phyloP scores from a whole-genome alignment of 2,797 vertebrate genomes.

The Chloroceryle inda region DNA sequence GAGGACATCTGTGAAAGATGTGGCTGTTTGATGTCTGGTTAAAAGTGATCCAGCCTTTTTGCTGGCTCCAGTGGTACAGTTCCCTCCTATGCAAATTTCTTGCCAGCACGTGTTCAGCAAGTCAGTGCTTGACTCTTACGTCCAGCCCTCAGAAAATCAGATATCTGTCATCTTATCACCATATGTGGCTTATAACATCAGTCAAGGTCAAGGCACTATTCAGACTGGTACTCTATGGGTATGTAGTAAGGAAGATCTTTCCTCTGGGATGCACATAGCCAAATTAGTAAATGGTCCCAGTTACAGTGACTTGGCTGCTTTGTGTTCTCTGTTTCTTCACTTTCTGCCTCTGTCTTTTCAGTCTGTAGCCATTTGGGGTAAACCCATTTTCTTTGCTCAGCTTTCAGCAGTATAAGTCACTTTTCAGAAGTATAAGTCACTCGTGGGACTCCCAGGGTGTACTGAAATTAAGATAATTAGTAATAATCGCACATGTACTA shows the following conservation, averaged over 20 bases:
- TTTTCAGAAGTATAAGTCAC: background rate
- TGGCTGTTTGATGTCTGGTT: background rate
- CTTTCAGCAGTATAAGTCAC: background rate
- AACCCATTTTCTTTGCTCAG: background rate
- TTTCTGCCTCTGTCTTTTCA: constrained; percentile 10
- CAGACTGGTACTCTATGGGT: background rate
- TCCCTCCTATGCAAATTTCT: background rate
- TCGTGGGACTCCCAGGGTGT: too few species aligned
- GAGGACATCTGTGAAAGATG: constrained; percentile 1
- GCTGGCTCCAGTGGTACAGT: background rate
- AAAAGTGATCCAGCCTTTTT: constrained; percentile 2
- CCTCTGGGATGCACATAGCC: background rate
- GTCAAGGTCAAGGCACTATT: background rate
- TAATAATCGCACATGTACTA: fast-evolving
- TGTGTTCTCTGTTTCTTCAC: background rate
- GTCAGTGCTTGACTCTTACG: background rate
- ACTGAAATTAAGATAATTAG: background rate
- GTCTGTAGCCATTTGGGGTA: background rate
- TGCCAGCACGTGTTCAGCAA: background rate
- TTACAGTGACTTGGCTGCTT: background rate
- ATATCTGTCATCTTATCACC: background rate
- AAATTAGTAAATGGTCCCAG: background rate
- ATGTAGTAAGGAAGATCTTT: background rate
- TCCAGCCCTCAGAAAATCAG: background rate
- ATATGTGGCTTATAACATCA: background rate